Base-by-base conservation (phyloP, 1,140 invertebrate genomes). In the Scaptomyza hsui region DNA sequence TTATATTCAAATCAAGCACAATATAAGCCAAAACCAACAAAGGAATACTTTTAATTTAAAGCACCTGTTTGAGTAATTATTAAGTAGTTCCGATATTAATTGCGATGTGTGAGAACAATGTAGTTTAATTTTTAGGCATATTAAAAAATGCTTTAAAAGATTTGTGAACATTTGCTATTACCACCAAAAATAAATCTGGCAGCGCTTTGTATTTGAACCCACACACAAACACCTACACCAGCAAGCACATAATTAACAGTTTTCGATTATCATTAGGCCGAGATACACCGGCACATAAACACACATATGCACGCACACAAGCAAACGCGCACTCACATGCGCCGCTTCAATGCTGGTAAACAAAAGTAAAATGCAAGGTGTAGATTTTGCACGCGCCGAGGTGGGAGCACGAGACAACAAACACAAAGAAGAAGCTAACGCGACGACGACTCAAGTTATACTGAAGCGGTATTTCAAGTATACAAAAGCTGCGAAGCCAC, bases 221-320 rank as follows among this genome's bases (percentile, higher is more conserved):
- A 45, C 44, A 26, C 51, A 44, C 37, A 62, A 29, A 32, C 39
- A n/a, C 39, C 26, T 15, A n/a, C 18, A 32, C n/a, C 15, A 18
- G 10, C 13, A 24, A 41, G 24, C 37, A 12, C 29, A 72, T 72
- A 74, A 68, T 78, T 76, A 55, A 53, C 16, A 42, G 75, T 77
- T 62, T 65, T 81, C 37, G 73, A 90, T 90, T 89, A 85, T 90
- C 89, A 91, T 91, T 89, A 89, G 48, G 76, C 62, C 51, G 29
- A 62, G 59, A 59, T 57, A 51, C 47, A 60, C 75, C 77, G 77
- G 81, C 65, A 68, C 59, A 67, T 69, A 72, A 26, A 67, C 52
- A 76, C 45, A 52, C 48, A 49, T 29, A 41, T 62, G 42, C 53
- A 59, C 35, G 52, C 24, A 65, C 48, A 60, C 18, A 61, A 15